These are phyloP conservation scores for Drosophila bifasciata DNA, from an alignment of 1,140 invertebrate genomes.

Conservation along the genomic window DNA sequence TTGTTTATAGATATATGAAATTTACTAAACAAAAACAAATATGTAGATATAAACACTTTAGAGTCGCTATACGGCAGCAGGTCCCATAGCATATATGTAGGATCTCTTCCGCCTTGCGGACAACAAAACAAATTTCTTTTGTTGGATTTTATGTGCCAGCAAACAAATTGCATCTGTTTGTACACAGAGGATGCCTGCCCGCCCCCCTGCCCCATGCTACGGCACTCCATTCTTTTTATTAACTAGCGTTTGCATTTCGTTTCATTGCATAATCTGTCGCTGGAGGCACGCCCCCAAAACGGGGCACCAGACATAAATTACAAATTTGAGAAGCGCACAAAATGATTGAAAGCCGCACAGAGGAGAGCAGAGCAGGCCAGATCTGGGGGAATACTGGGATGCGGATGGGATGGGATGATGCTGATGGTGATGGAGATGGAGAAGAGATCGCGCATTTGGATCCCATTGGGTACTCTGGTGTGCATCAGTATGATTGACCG, in stretches of 20 bases:
- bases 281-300: conserved; percentile 40
- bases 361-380: conserved; percentile 9
- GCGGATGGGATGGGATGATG: conserved; percentile 36
- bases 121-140: conserved; percentile 28
- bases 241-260: conserved; percentile 58
- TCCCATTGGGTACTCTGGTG: conserved; percentile 25
- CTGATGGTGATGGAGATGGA: conserved; percentile 12
- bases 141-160: conserved; percentile 31
- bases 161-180: conserved; percentile 55
- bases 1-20: too few relatives aligned
- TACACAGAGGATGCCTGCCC: background rate
- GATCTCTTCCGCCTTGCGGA: background rate
- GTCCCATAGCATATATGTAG: too few relatives aligned
- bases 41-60: too few relatives aligned
- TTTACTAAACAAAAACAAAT: too few relatives aligned
- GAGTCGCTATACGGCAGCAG: too few relatives aligned
- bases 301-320: conserved; percentile 58
- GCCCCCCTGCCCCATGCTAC: background rate
- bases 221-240: conserved; percentile 66
- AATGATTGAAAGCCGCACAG: conserved; percentile 70
- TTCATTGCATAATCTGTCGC: conserved; percentile 81
- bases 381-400: conserved; percentile 36
- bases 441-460: conserved; percentile 10
- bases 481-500: conserved; percentile 65
- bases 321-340: conserved; percentile 63